A percentile compares a stretch with the other conserved stretches of the same genome.
Conservation (phyloP, 2,113 vertebrate species). For the Jacana jacana region DNA sequence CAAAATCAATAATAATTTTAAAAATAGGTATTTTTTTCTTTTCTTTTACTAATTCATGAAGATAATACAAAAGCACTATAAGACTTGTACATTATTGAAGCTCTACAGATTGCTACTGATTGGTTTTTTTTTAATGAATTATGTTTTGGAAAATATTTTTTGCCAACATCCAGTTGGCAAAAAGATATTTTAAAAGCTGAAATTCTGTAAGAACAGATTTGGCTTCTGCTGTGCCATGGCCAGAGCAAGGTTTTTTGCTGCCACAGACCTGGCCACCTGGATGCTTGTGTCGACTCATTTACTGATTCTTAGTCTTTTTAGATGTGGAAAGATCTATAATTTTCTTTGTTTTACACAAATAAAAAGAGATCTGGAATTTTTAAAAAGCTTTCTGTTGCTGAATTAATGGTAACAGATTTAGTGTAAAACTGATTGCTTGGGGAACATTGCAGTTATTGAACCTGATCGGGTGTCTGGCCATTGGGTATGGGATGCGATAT, state of each 20-base stretch:
- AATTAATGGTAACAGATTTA: neutral
- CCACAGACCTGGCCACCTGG: neutral
- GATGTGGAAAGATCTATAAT: neutral
- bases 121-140: neutral
- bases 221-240: neutral
- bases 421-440: neutral
- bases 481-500: neutral
- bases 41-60: conserved; percentile 53
- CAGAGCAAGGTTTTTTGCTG: neutral
- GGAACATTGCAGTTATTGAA: neutral
- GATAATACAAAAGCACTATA: neutral
- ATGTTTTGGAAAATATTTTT: neutral
- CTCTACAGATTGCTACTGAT: neutral
- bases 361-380: neutral
- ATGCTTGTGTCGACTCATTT: neutral
- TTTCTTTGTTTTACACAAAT: neutral
- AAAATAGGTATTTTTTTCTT: conserved; percentile 27
- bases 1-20: conserved; percentile 67
- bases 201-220: neutral
- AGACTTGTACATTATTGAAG: neutral
- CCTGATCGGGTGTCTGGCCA: neutral
- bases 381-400: neutral
- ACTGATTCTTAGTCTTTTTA: neutral
- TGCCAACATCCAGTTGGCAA: neutral
- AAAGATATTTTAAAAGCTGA: neutral